phyloP scores from a whole-genome alignment of 1,140 invertebrate genomes.

The Sweltsa coloradensis region DNA sequence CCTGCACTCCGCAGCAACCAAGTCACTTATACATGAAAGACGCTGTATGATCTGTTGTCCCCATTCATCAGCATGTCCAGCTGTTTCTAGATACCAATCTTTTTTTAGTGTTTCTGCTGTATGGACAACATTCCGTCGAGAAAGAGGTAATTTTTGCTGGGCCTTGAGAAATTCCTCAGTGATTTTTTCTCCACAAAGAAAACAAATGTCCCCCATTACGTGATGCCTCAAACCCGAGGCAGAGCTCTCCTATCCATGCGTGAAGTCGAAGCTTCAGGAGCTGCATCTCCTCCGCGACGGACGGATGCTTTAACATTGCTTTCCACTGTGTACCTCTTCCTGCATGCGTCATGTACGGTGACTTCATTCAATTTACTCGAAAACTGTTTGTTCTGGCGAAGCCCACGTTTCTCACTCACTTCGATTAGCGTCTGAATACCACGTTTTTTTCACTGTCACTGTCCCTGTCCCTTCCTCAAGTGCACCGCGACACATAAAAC shows the following conservation, averaged over 20 bases:
- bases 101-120: conserved; percentile 7
- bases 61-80: conserved; percentile 3
- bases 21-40: conserved; percentile 8
- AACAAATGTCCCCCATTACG: conserved; percentile 12
- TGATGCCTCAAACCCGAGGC: conserved; percentile 11
- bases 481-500: background rate
- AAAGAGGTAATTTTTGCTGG: conserved; percentile 8
- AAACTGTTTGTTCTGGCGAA: conserved; percentile 14
- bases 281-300: conserved; percentile 15
- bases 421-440: conserved; percentile 9
- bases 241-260: conserved; percentile 4
- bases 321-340: conserved; percentile 15
- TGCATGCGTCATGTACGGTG: conserved; percentile 12
- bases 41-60: conserved; percentile 9
- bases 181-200: conserved; percentile 16
- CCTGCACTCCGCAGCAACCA: conserved; percentile 6
- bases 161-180: conserved; percentile 15
- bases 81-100: conserved; percentile 7
- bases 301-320: conserved; percentile 15
- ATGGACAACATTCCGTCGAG: conserved; percentile 4
- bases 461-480: background rate
- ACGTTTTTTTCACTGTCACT: conserved; percentile 8
- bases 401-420: conserved; percentile 15
- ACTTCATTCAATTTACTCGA: conserved; percentile 14
- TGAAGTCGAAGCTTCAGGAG: conserved; percentile 8